Evolutionary conservation across 2,797 vertebrate genomes (phyloP).

Genomic region (Siniperca scherzeri): DNA sequence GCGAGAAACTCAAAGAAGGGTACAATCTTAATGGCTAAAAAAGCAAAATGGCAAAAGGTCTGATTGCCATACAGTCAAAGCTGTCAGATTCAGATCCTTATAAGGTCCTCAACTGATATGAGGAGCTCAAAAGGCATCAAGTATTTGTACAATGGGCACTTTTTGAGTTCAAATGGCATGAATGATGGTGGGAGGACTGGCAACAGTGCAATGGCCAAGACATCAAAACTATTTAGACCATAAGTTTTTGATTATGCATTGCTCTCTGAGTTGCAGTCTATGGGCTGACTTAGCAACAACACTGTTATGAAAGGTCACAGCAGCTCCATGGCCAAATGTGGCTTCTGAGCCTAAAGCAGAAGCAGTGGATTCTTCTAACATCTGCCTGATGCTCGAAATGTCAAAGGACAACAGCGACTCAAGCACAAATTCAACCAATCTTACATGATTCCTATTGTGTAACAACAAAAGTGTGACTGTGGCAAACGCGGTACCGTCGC

Average conservation of each 20-base stretch:
- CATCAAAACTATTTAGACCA: not conserved
- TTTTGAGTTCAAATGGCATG: not conserved
- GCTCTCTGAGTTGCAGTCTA: not conserved
- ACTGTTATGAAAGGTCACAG: constrained; percentile 60
- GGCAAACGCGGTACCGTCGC: not conserved
- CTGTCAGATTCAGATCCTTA: not conserved
- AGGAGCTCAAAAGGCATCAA: not conserved
- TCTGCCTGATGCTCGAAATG: constrained; percentile 54
- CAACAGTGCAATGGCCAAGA: not conserved
- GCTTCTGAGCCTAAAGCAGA: constrained; percentile 35
- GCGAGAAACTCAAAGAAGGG: constrained; percentile 7
- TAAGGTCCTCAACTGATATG: not conserved
- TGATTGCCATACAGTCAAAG: not conserved
- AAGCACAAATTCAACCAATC: constrained; percentile 24
- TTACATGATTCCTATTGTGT: constrained; percentile 66
- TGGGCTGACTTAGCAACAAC: constrained; percentile 24
- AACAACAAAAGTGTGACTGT: constrained; percentile 46
- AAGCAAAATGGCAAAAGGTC: not conserved
- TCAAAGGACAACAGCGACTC: constrained; percentile 49
- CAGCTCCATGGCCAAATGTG: constrained; percentile 17
- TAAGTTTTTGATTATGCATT: not conserved
- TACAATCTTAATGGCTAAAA: not conserved
- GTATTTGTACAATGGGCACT: constrained; percentile 28
- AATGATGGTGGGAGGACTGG: not conserved
- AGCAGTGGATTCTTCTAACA: constrained; percentile 24